Evolutionary conservation across 2,888 invertebrate species (phyloP).

Genomic region (Dicyrtomina minuta): DNA sequence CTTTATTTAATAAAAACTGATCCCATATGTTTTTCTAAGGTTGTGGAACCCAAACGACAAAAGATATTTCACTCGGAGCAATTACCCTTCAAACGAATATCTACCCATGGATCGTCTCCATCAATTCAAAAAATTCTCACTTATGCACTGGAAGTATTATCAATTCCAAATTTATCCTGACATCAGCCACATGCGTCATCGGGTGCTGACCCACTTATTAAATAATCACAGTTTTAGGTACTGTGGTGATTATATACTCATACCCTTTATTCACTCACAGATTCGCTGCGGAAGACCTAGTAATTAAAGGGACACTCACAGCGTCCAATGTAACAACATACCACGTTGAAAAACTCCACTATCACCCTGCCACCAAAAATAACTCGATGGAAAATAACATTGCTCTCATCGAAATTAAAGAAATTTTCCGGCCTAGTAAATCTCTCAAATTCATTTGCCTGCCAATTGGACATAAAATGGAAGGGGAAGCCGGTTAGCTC

Average conservation of each 20-base stretch:
- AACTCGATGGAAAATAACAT: slow-evolving; percentile 7
- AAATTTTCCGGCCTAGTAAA: background rate
- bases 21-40: too few relatives aligned
- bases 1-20: too few relatives aligned
- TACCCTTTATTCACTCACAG: background rate
- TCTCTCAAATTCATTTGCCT: slow-evolving; percentile 21
- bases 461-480: slow-evolving; percentile 7
- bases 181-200: slow-evolving; percentile 23
- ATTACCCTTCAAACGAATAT: background rate
- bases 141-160: slow-evolving; percentile 31
- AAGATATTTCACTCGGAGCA: background rate
- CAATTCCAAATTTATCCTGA: slow-evolving; percentile 23
- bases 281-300: background rate
- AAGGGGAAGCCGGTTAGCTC: slow-evolving; percentile 5
- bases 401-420: slow-evolving; percentile 15
- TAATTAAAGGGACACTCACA: background rate
- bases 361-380: slow-evolving; percentile 2
- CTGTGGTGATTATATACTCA: background rate
- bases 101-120: slow-evolving; percentile 28
- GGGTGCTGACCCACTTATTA: too few relatives aligned
- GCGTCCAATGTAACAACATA: background rate
- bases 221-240: too few relatives aligned
- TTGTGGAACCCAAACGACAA: slow-evolving; percentile 19
- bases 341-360: background rate
- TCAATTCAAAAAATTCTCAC: background rate